Base-by-base conservation (phyloP, 2,113 vertebrate species). In the Phalacrocorax pelagicus region DNA sequence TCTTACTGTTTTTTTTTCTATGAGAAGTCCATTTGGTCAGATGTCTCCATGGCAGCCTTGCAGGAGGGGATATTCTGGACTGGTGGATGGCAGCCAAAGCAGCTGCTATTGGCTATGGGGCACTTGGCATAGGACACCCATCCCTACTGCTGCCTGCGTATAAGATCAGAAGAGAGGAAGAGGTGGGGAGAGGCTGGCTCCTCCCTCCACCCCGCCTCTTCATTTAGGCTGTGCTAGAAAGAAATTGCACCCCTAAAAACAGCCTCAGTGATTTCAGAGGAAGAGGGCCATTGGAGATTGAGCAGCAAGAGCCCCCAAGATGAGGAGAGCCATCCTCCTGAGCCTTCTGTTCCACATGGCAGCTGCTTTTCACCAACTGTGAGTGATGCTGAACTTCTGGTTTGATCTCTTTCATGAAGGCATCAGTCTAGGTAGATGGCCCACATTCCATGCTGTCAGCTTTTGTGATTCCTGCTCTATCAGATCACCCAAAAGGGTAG, bases 341-440 rank as follows among this genome's bases (percentile, higher is more conserved):
- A 95, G 89, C 67, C 67, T 97, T 77, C 93, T 97, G 46, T 67
- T 96, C 46, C 71, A 81, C 27, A 12, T n/a, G 63, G 71, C 78
- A 27, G 38, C 92, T 95, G 79, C 96, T 86, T 96, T 67, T 80
- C 92, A 95, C 63, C 91, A 95, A 95, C 74, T 92, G 97, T 97
- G 97, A 97, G 97, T 97, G 92, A 96, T 59, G 70, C 71, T 92
- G 55, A 91, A 55, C 51, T 75, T 94, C 66, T 52, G 14, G 67
- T 95, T 83, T 4, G 4, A 14, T 61, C 70, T 88, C n/a, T 69
- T 91, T 86, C 20, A 32, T 26, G 52, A 73, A 87, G n/a, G 16
- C 19, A 44, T 72, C 52, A 7, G 17, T 42, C 54, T 77, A 77
- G 62, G 20, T 79, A n/a, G 65, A 34, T 27, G 42, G 40, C n/a